phyloP scores from a whole-genome alignment of 2,797 vertebrate species.

The Lithobates sylvaticus region DNA sequence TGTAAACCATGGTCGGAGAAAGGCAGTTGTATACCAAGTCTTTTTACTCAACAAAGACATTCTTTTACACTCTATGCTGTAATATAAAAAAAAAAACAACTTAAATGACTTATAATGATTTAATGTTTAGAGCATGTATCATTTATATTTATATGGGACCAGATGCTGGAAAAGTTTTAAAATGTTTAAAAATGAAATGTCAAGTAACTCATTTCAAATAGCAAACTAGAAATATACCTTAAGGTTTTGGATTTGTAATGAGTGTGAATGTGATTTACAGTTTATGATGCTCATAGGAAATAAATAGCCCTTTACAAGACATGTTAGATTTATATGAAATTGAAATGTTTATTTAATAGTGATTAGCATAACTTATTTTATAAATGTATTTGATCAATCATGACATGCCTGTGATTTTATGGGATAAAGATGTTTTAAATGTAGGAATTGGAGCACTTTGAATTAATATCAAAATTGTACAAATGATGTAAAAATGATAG shows the following conservation, averaged over 20 bases:
- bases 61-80: background rate
- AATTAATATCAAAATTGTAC: background rate
- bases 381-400: background rate
- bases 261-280: background rate
- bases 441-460: too few species aligned
- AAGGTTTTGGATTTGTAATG: background rate
- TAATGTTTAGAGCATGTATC: background rate
- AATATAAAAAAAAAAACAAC: background rate
- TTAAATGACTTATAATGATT: background rate
- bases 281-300: background rate
- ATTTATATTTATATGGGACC: background rate
- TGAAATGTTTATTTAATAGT: background rate
- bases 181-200: background rate
- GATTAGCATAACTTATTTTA: background rate
- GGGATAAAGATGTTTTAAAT: background rate
- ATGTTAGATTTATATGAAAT: background rate
- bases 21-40: background rate
- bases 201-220: background rate
- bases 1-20: slow-evolving; percentile 20
- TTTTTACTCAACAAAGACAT: background rate
- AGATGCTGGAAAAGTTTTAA: background rate
- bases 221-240: background rate
- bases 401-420: background rate
- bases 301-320: background rate
- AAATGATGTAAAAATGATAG: background rate